Conservation (phyloP, 2,113 vertebrate species). For the Anhinga anhinga region DNA sequence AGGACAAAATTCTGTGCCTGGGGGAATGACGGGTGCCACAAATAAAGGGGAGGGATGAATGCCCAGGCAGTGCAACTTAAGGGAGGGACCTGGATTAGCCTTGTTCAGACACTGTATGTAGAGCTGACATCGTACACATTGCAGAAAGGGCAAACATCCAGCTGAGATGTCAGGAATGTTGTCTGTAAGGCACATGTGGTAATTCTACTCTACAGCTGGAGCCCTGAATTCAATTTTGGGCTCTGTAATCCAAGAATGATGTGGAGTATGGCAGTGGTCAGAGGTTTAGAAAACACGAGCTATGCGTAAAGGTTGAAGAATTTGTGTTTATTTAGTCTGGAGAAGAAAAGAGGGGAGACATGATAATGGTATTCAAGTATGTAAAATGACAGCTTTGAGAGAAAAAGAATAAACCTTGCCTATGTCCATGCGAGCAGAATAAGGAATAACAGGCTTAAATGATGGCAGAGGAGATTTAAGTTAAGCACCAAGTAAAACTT, state of each 20-base stretch:
- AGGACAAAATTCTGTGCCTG: neutral
- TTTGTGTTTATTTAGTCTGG: neutral
- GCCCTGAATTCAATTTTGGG: neutral
- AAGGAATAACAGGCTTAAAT: neutral
- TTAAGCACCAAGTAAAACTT: neutral
- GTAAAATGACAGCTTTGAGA: neutral
- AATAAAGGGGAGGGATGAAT: neutral
- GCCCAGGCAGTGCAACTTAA: neutral
- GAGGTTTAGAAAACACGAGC: neutral
- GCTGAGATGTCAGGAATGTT: neutral
- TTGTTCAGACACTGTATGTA: neutral
- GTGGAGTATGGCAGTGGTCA: neutral
- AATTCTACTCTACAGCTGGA: neutral
- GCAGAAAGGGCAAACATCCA: neutral
- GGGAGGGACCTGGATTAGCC: neutral
- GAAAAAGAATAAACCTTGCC: neutral
- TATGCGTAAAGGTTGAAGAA: neutral
- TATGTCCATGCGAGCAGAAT: neutral
- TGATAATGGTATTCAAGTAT: neutral
- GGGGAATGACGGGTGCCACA: neutral
- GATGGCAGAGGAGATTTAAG: neutral
- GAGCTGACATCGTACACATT: neutral
- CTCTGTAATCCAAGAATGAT: neutral
- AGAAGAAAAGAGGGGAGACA: neutral
- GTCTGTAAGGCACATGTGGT: neutral